Percentiles rank a stretch among this genome's conserved stretches.
Conservation (phyloP, 2,888 invertebrate species). For the Coelinius sp. region DNA sequence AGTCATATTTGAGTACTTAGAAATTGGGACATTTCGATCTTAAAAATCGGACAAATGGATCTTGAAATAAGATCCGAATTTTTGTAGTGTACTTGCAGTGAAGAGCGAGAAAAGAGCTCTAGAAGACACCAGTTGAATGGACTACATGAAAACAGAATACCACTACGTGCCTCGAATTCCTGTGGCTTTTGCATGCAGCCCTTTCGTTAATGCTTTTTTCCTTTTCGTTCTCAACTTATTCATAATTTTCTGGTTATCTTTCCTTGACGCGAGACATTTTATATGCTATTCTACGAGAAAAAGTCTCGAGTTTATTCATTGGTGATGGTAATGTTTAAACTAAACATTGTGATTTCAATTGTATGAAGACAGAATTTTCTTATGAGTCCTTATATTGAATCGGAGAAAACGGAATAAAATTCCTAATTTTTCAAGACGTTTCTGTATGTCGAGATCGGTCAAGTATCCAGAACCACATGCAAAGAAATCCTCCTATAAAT, state of each 20-base stretch:
- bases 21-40: too few species aligned
- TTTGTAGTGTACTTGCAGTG: too few species aligned
- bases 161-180: conserved; percentile 31
- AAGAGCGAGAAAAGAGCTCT: conserved; percentile 8
- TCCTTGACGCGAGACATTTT: background rate
- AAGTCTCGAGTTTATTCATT: background rate
- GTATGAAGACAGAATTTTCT: too few species aligned
- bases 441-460: background rate
- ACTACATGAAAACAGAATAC: conserved; percentile 22
- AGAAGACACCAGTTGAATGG: conserved; percentile 26
- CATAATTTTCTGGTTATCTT: background rate
- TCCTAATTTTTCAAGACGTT: too few species aligned
- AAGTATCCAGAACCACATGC: background rate
- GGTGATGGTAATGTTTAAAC: background rate
- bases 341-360: too few species aligned
- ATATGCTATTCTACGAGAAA: background rate
- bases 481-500: background rate
- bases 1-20: too few species aligned
- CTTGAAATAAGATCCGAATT: too few species aligned
- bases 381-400: too few species aligned
- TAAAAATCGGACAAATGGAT: too few species aligned
- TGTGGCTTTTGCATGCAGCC: conserved; percentile 20
- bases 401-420: too few species aligned
- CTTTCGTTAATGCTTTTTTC: background rate
- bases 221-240: background rate